Conservation (phyloP, 2,797 vertebrate species). For the Moxostoma hubbsi region DNA sequence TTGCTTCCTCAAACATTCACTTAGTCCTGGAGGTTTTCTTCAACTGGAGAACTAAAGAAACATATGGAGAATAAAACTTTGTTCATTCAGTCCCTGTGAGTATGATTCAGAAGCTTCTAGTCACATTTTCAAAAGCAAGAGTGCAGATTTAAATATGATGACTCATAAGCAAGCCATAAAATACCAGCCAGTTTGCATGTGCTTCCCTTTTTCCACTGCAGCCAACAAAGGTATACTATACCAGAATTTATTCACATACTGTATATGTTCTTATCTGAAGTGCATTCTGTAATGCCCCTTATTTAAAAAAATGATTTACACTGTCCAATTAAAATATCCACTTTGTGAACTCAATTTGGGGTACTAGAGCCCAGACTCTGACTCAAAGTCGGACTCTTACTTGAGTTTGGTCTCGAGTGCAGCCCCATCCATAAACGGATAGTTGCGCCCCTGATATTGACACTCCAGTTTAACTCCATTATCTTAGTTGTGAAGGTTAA, state of each 20-base stretch:
- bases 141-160: constrained; percentile 47
- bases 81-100: constrained; percentile 30
- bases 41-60: constrained; percentile 19
- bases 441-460: too few relatives aligned
- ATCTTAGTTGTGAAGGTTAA: too few relatives aligned
- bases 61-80: constrained; percentile 24
- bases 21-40: constrained; percentile 33
- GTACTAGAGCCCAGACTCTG: too few relatives aligned
- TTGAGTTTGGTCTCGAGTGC: too few relatives aligned
- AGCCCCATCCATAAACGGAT: too few relatives aligned
- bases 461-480: too few relatives aligned
- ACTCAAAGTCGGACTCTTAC: too few relatives aligned
- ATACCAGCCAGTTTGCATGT: constrained; percentile 29
- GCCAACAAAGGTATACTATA: not conserved
- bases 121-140: constrained; percentile 46
- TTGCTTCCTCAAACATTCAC: constrained; percentile 40
- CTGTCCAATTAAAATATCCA: not conserved
- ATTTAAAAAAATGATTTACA: too few relatives aligned
- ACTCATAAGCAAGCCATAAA: constrained; percentile 48
- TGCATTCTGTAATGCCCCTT: too few relatives aligned
- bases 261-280: not conserved
- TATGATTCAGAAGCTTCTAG: too few relatives aligned
- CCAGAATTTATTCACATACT: not conserved
- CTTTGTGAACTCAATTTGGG: too few relatives aligned
- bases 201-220: constrained; percentile 43